Base-by-base conservation (phyloP, 2,113 vertebrate species). In the Recurvirostra avosetta region DNA sequence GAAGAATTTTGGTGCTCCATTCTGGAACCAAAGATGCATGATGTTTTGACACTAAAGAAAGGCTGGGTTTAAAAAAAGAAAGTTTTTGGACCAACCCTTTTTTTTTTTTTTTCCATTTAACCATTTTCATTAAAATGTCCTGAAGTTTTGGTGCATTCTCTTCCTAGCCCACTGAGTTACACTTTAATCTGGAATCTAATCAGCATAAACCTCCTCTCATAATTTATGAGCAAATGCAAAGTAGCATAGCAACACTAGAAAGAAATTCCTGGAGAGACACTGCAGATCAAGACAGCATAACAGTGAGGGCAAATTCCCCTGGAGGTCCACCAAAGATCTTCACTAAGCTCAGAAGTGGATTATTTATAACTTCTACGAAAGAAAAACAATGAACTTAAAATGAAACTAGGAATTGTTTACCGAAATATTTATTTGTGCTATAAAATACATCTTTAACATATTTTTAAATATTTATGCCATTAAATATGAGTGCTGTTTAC, bases 321-420 rank as follows among this genome's bases (percentile, higher is more conserved):
- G 85, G 61, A 93, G 87, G 72, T 74, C 49, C 77, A 17, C 61
- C 86, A 93, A 90, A 87, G 55, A 62, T 34, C 40, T 87, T 79
- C 43, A 68, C 22, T 93, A 71, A 34, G 26, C 49, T 95, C 61
- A 73, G 71, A 95, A 79, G 30, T 78, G 6, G 23, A 90, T 97
- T 96, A 96, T 97, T 95, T 98, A 92, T 79, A 96, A 94, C 89
- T 93, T 88, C 19, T 79, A 6, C 20, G 25, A 85, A 84, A 67
- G 32, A 92, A 94, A 88, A 88, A 74, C 67, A 93, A 43, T 79
- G 16, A 93, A 88, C 41, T 92, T 67, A 40, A 80, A 90, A 74
- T 27, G 6, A 94, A 63, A 30, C 14, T 41, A 40, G 15, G 21
- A 75, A 75, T 6, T 0, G 16, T 72, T 80, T 47, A 47, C 25